phyloP scores from a whole-genome alignment of 2,113 vertebrate species.

The Catagonus wagneri region DNA sequence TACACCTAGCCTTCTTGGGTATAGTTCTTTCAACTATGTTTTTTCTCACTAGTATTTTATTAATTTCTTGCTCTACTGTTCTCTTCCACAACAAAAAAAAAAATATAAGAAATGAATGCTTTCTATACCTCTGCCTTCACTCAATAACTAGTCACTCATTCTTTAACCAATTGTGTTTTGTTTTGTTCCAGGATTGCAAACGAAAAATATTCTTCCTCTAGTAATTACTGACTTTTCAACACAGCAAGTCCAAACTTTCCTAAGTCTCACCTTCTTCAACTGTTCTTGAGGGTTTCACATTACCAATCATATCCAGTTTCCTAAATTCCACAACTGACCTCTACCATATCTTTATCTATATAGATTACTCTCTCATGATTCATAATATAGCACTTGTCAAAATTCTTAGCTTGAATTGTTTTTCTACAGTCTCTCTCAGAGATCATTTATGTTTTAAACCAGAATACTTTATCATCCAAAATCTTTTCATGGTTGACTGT shows the following conservation, averaged over 20 bases:
- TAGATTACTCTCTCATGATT: not conserved
- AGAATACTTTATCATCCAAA: not conserved
- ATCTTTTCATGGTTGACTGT: not conserved
- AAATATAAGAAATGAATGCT: not conserved
- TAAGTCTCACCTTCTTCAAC: not conserved
- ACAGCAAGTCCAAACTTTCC: not conserved
- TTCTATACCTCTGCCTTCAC: not conserved
- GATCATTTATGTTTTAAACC: not conserved
- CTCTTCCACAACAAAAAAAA: not conserved
- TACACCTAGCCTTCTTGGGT: not conserved
- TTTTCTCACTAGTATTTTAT: not conserved
- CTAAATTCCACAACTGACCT: not conserved
- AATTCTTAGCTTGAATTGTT: not conserved
- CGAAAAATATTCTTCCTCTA: not conserved
- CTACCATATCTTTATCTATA: not conserved
- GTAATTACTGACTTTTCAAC: not conserved
- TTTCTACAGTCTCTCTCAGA: not conserved
- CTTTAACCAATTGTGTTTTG: not conserved
- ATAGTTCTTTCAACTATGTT: not conserved
- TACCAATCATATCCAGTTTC: not conserved
- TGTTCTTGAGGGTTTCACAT: not conserved
- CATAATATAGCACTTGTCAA: not conserved
- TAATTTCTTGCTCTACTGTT: not conserved
- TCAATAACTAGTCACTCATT: not conserved
- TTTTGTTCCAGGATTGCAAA: not conserved